These are phyloP conservation scores for Axinella damicornis DNA, from an alignment of 37 sponge, comb jelly and placozoan species.

Conservation along the genomic window DNA sequence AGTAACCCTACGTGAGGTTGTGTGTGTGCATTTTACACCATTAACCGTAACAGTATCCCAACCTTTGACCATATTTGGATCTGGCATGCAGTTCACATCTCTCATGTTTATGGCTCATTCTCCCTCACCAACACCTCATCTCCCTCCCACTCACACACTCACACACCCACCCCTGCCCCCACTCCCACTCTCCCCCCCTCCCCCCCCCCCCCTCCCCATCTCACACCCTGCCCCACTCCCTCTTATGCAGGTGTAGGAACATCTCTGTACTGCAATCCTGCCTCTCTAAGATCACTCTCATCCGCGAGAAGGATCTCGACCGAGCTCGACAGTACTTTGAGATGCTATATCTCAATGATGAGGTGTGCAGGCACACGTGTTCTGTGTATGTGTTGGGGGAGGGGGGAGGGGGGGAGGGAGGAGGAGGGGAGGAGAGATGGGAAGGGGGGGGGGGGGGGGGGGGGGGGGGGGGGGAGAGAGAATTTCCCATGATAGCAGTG, in stretches of 20 bases:
- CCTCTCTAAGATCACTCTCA: slow-evolving; percentile 93
- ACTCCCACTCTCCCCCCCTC: background rate
- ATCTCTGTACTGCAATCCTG: slow-evolving; percentile 89
- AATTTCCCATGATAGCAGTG: no score
- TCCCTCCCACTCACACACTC: background rate
- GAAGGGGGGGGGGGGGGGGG: no score
- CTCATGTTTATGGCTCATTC: background rate
- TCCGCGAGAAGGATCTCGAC: slow-evolving; percentile 90
- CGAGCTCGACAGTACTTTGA: slow-evolving; percentile 90
- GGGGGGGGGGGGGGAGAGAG: no score
- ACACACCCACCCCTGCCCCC: background rate
- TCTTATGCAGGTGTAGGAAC: slow-evolving; percentile 79
- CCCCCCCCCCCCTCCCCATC: no score
- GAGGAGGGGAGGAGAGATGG: no score
- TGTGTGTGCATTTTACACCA: no score
- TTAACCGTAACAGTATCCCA: no score
- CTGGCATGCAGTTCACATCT: no score
- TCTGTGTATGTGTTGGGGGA: no score
- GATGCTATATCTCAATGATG: slow-evolving; percentile 84
- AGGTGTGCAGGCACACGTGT: slow-evolving; percentile 50
- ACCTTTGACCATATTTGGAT: no score
- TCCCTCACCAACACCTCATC: background rate
- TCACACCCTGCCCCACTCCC: no score
- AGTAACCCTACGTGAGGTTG: slow-evolving; percentile 17
- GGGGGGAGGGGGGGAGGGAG: no score